These are phyloP conservation scores for Ips nitidus DNA, from an alignment of 1,140 invertebrate genomes.

Conservation along the genomic window DNA sequence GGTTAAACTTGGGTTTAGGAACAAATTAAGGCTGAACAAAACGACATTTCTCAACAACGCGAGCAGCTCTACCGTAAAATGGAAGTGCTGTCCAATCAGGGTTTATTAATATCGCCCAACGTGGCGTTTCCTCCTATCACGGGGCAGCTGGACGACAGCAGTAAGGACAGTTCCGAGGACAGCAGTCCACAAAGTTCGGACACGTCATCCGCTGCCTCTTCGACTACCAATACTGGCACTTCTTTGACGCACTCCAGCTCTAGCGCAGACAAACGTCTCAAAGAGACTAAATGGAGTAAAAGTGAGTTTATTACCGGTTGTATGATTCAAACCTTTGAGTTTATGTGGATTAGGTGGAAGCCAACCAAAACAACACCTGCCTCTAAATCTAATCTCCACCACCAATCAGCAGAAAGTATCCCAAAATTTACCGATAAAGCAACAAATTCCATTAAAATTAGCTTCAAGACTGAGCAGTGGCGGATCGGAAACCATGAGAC, in stretches of 20 bases:
- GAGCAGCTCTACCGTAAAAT: slow-evolving; percentile 84
- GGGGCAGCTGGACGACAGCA: slow-evolving; percentile 47
- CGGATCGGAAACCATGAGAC: slow-evolving; percentile 54
- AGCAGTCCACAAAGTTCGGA: slow-evolving; percentile 49
- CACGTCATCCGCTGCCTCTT: slow-evolving; percentile 50
- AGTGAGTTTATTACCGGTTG: slow-evolving; percentile 47
- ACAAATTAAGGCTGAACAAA: slow-evolving; percentile 71
- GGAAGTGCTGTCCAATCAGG: slow-evolving; percentile 74
- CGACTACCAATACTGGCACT: slow-evolving; percentile 40
- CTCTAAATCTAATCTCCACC: slow-evolving; percentile 76
- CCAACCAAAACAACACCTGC: slow-evolving; percentile 58
- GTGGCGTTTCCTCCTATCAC: slow-evolving; percentile 47
- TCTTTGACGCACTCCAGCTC: slow-evolving; percentile 42
- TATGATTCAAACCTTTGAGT: no score
- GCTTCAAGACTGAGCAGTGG: slow-evolving; percentile 58
- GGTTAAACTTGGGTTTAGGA: slow-evolving; percentile 53
- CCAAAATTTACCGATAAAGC: slow-evolving; percentile 65
- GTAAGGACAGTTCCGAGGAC: slow-evolving; percentile 51
- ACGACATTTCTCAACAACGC: slow-evolving; percentile 80
- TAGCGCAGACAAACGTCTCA: slow-evolving; percentile 52
- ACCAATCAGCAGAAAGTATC: slow-evolving; percentile 78
- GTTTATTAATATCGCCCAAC: slow-evolving; percentile 63
- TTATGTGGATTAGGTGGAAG: slow-evolving; percentile 16
- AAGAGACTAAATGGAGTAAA: slow-evolving; percentile 60
- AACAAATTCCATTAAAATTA: slow-evolving; percentile 83